Evolutionary conservation across 2,113 vertebrate species (phyloP).

Genomic region (Brachirus orientalis): DNA sequence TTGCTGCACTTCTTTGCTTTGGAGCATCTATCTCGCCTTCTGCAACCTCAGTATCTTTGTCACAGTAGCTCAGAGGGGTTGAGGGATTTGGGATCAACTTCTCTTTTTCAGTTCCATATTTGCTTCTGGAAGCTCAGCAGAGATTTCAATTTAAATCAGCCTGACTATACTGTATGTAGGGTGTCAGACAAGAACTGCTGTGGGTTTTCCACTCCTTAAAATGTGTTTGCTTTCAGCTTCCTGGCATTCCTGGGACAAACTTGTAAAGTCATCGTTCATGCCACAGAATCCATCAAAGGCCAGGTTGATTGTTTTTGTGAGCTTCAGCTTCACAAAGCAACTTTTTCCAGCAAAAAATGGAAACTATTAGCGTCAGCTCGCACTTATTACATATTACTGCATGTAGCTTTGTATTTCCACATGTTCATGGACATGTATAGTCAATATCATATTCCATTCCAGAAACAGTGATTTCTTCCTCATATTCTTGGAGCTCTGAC

Average conservation of each 20-base stretch:
- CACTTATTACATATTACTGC: too few relatives aligned
- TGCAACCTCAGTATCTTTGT: slow-evolving; percentile 68
- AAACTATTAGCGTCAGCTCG: neutral
- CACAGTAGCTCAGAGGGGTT: slow-evolving; percentile 66
- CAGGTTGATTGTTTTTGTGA: neutral
- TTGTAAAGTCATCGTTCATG: slow-evolving; percentile 1
- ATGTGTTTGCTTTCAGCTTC: slow-evolving; percentile 20
- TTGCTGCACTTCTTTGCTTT: slow-evolving; percentile 66
- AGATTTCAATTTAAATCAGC: slow-evolving; percentile 55
- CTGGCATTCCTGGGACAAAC: slow-evolving; percentile 9
- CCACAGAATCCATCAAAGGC: slow-evolving; percentile 10
- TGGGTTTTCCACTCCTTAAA: slow-evolving; percentile 30
- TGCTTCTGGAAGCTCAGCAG: slow-evolving; percentile 50
- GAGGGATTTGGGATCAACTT: slow-evolving; percentile 66
- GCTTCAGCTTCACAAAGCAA: neutral
- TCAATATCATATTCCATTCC: too few relatives aligned
- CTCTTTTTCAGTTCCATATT: slow-evolving; percentile 43
- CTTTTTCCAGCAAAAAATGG: neutral
- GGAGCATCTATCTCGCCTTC: slow-evolving; percentile 63
- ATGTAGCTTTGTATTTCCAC: too few relatives aligned
- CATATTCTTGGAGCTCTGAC: too few relatives aligned
- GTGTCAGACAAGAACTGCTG: slow-evolving; percentile 35
- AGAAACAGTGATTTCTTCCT: too few relatives aligned
- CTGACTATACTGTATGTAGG: slow-evolving; percentile 25
- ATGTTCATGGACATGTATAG: too few relatives aligned